Evolutionary conservation across 2,888 invertebrate species (phyloP), one percentile per base, ranked within the genome.

Genomic region (Elmis aenea): DNA sequence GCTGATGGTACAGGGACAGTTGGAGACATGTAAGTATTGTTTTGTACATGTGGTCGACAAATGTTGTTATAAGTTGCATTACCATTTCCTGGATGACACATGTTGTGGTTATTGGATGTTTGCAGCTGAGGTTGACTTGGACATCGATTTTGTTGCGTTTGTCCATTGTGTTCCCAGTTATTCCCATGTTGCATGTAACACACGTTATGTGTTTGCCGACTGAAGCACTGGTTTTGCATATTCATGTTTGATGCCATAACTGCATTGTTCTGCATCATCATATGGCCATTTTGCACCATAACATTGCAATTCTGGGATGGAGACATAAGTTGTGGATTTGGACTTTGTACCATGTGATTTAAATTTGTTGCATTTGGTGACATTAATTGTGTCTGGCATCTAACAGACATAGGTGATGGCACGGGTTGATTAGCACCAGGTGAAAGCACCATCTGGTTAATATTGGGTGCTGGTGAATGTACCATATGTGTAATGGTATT

Each of bases 381-480:
- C 33, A 58, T 42, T 22, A 51, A 32, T 41, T 62, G 62, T 1
- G 60, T 48, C 10, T 58, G 61, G 30, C 62, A 64, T 29, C 61
- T 45, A 13, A 52, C 42, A n/a, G 52, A 41, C 42, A 50, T 47
- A n/a, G 55, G 53, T 5, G 38, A 46, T 2, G 36, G 32, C 11
- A 44, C 38, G 42, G 47, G 41, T 33, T 47, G 48, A 37, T 47
- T n/a, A 48, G 48, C n/a, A 11, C 51, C 48, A 12, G 58, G 58
- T 4, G 57, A 57, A 6, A 53, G 39, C 41, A 57, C 48, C 35
- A 52, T 53, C 15, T 46, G 33, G 15, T 24, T 41, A 8, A 30
- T 18, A 33, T 38, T 31, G 42, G 22, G 41, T 20, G 26, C 45
- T 27, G 44, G 45, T 9, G 42, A 45, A 9, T 40, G 43, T 35